Conservation (phyloP, 1,140 invertebrate species). For the Caenorhabditis tropicalis region DNA sequence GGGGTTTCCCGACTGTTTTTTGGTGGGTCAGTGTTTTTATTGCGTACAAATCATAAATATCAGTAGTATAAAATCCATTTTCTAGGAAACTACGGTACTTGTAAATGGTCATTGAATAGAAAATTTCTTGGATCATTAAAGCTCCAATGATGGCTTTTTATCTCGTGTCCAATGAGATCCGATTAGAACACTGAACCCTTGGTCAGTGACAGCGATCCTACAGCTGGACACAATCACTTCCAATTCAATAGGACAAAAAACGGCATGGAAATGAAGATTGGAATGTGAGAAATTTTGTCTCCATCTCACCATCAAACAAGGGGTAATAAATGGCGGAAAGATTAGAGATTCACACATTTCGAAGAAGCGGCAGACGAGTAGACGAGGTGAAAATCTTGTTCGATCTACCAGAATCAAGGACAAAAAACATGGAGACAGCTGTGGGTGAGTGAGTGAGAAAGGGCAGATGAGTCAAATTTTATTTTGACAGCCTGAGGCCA, state of each 20-base stretch:
- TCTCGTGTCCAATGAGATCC: no score
- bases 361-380: neutral
- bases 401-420: slow-evolving; percentile 1
- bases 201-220: no score
- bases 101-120: no score
- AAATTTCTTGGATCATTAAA: no score
- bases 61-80: no score
- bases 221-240: no score
- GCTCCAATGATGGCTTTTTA: no score
- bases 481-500: neutral
- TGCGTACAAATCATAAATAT: no score
- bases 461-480: neutral
- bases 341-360: neutral
- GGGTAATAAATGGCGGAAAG: neutral
- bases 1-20: no score
- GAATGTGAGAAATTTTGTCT: slow-evolving; percentile 26
- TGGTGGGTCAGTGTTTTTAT: no score
- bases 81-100: no score
- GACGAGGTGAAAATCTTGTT: slow-evolving; percentile 4
- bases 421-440: slow-evolving; percentile 9
- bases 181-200: no score
- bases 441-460: neutral
- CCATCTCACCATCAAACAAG: neutral
- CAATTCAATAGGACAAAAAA: neutral
- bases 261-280: neutral